phyloP scores from a whole-genome alignment of 2,888 invertebrate genomes.

The Seira sanloemensis region DNA sequence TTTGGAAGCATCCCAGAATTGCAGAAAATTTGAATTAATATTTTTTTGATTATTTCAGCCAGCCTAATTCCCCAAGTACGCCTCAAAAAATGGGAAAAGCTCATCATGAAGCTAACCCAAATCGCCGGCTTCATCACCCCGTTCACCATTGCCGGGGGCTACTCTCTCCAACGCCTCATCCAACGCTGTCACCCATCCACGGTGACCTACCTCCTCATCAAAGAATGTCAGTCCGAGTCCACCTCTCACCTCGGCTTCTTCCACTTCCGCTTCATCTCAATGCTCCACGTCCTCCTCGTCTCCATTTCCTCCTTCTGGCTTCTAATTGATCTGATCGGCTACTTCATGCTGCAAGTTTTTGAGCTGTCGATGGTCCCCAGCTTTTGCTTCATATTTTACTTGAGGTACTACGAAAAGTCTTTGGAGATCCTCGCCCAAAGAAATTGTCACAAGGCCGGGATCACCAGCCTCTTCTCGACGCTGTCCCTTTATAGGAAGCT shows the following conservation, averaged over 20 bases:
- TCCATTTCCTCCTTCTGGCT: slow-evolving; percentile 8
- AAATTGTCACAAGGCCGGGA: not conserved
- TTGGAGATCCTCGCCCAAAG: not conserved
- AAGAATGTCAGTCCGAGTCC: slow-evolving; percentile 9
- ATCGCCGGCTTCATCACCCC: slow-evolving; percentile 21
- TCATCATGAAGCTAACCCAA: slow-evolving; percentile 25
- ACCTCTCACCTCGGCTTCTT: not conserved
- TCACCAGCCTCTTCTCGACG: not conserved
- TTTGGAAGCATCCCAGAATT: no score
- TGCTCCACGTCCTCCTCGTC: not conserved
- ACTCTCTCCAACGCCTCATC: slow-evolving; percentile 18
- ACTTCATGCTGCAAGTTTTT: slow-evolving; percentile 30
- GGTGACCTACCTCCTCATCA: slow-evolving; percentile 13
- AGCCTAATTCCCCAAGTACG: no score
- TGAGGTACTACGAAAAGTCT: slow-evolving; percentile 6
- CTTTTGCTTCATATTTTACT: slow-evolving; percentile 30
- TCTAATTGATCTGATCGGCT: slow-evolving; percentile 23
- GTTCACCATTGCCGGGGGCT: not conserved
- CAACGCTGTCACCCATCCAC: slow-evolving; percentile 21
- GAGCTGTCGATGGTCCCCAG: slow-evolving; percentile 26
- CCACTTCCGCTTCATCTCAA: not conserved
- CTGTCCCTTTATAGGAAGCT: slow-evolving; percentile 21
- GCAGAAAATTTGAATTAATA: no score
- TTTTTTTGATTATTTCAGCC: no score
- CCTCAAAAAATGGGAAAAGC: not conserved